Conservation (phyloP, 2,113 vertebrate species). For the Lota lota region DNA sequence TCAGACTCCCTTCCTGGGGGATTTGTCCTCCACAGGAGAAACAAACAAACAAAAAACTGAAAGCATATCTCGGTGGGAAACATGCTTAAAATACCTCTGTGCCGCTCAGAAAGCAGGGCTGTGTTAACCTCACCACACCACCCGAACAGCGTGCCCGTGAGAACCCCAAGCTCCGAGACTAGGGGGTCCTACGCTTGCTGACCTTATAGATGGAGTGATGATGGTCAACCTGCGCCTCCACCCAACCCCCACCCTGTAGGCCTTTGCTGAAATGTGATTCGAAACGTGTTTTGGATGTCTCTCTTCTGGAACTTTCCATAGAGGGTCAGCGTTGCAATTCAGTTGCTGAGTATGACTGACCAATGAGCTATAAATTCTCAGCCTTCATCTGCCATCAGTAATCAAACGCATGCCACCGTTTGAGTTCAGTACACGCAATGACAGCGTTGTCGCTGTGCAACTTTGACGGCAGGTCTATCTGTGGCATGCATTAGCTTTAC, state of each 20-base stretch:
- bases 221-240: conserved; percentile 37
- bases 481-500: no score
- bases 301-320: conserved; percentile 65
- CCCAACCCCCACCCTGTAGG: no score
- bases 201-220: conserved; percentile 50
- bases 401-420: conserved; percentile 29
- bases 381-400: conserved; percentile 48
- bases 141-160: conserved; percentile 1
- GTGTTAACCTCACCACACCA: conserved; percentile 39
- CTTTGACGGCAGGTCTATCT: no score
- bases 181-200: conserved; percentile 38
- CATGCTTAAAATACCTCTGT: conserved; percentile 38
- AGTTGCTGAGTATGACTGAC: conserved; percentile 43
- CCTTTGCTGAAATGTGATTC: conserved; percentile 42
- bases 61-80: conserved; percentile 41
- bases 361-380: conserved; percentile 71
- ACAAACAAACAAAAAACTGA: conserved; percentile 6
- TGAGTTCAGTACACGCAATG: conserved; percentile 9
- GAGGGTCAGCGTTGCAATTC: conserved; percentile 49
- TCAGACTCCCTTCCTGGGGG: conserved; percentile 23
- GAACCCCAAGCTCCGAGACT: conserved; percentile 18
- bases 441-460: no score
- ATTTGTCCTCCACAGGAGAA: conserved; percentile 18
- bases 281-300: conserved; percentile 19
- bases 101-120: background rate